Base-by-base conservation (phyloP, 2,113 vertebrate genomes). In the Progne subis region DNA sequence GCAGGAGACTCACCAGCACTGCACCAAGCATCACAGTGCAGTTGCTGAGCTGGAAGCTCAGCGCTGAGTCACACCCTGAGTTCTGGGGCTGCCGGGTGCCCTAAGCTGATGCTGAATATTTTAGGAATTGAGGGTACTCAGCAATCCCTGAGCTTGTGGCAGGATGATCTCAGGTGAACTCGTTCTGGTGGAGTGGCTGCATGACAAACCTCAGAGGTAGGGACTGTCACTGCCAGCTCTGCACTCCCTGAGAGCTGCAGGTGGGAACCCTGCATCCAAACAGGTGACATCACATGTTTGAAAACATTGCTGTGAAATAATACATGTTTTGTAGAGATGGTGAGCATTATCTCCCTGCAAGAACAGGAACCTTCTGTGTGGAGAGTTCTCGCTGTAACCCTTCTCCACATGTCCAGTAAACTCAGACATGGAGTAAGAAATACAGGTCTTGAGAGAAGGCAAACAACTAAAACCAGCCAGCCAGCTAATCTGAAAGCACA, bases 71-170 rank as follows among this genome's bases (percentile, higher is more conserved):
- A 11, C 6, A 5, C 28, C 23, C 39, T 5, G 43, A 29, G 46
- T 39, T 59, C 32, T 84, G 74, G 56, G 43, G 31, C 43, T 84
- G 50, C 68, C 0, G 0, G 14, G 20, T 24, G 32, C 21, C 56
- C 74, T 46, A 6, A 78, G 20, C 6, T 55, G 18, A 12, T 31
- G 34, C 6, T 28, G 13, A 68, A 46, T 56, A 24, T 72, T 21
- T 69, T n/a, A 64, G 68, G 67, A 68, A 26, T 6, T 13, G 18
- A 77, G 37, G 18, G 13, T 68, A 14, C 32, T 71, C 55, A 41
- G 0, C 52, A 76, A 4, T 5, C n/a, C 32, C 75, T 37, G 43
- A 29, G 70, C 12, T 18, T 0, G 0, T 11, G 24, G 7, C n/a
- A 41, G 55, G 39, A 16, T 59, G 56, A 12, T 31, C 8, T 11